phyloP scores from a whole-genome alignment of 2,113 vertebrate species.

The Odocoileus virginianus region DNA sequence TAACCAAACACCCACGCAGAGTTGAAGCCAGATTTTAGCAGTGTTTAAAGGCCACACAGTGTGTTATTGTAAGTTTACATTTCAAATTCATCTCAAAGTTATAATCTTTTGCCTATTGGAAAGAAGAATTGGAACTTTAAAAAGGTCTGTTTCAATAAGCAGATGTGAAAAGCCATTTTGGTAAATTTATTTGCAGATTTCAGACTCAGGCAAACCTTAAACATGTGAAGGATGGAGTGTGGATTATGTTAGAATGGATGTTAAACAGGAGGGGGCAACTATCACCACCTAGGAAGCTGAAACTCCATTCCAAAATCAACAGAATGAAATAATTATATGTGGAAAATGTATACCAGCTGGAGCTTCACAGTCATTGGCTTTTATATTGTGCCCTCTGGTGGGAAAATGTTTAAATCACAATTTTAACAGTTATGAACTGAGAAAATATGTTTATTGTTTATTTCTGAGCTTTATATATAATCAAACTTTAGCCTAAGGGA shows the following conservation, averaged over 20 bases:
- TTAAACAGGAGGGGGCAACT: neutral
- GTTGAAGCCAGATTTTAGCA: slow-evolving; percentile 34
- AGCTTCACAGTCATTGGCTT: neutral
- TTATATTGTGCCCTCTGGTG: slow-evolving; percentile 29
- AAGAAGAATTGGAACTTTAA: slow-evolving; percentile 44
- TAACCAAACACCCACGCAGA: neutral
- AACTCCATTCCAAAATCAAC: neutral
- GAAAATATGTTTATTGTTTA: neutral
- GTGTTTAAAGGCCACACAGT: neutral
- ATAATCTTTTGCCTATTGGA: slow-evolving; percentile 52
- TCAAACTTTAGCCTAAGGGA: neutral
- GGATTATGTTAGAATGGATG: neutral
- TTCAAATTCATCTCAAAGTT: slow-evolving; percentile 56
- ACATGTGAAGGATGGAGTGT: slow-evolving; percentile 35
- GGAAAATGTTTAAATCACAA: slow-evolving; percentile 22
- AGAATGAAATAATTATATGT: neutral
- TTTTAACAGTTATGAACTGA: neutral
- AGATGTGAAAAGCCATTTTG: slow-evolving; percentile 66
- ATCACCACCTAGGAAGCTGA: neutral
- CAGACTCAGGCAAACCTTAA: slow-evolving; percentile 8
- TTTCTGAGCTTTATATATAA: neutral
- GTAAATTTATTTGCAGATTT: slow-evolving; percentile 59
- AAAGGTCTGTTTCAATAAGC: slow-evolving; percentile 48
- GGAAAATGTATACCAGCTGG: neutral
- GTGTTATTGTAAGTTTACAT: slow-evolving; percentile 40